These are phyloP conservation scores for Lasiurus borealis DNA, from an alignment of 2,113 vertebrate genomes.

Conservation along the genomic window DNA sequence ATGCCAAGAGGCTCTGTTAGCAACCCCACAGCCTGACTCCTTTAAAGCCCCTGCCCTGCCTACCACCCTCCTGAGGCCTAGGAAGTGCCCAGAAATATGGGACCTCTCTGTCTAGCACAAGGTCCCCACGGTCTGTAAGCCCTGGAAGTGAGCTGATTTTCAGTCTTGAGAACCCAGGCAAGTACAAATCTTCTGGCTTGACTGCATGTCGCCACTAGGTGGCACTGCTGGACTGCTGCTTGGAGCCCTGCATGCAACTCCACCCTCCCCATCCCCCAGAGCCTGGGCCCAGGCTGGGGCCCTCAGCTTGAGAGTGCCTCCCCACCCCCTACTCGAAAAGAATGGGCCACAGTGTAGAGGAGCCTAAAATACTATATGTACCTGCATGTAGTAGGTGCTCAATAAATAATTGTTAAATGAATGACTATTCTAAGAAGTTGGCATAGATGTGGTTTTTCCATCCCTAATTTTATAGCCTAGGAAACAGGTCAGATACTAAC, in stretches of 20 bases:
- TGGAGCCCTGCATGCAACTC: background rate
- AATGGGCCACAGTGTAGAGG: background rate
- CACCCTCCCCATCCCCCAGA: no score
- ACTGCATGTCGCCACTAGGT: background rate
- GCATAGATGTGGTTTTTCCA: background rate
- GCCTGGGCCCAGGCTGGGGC: fast-evolving
- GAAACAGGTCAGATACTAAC: background rate
- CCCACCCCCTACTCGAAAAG: background rate
- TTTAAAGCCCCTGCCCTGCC: background rate
- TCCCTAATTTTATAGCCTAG: background rate
- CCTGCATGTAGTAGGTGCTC: background rate
- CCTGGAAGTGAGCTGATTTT: background rate
- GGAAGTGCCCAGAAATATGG: background rate
- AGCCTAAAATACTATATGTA: background rate
- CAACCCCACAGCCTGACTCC: background rate
- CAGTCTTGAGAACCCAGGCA: background rate
- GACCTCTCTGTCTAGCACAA: no score
- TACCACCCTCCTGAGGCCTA: background rate
- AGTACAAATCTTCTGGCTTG: background rate
- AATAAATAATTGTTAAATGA: background rate
- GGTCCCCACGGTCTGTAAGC: background rate
- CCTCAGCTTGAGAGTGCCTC: background rate
- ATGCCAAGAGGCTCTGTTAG: background rate
- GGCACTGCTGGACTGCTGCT: background rate
- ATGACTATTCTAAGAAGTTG: background rate